Percentiles rank a stretch among this genome's conserved stretches.
Conservation (phyloP, 2,113 vertebrate species). For the Hiodon alosoides region DNA sequence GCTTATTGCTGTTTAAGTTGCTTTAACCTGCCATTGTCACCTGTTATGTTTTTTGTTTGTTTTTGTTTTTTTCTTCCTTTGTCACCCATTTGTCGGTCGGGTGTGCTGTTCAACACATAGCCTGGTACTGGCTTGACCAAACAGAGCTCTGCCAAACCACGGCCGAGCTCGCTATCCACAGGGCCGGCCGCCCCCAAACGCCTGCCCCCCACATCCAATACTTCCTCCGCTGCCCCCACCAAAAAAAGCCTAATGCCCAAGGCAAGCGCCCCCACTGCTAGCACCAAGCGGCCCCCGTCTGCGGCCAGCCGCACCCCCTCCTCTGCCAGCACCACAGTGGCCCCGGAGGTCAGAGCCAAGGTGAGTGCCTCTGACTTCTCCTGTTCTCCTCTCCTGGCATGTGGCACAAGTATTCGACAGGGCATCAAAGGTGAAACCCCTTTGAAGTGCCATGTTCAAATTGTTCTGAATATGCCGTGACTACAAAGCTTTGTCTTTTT, state of each 20-base stretch:
- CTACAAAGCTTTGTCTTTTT: too few species aligned
- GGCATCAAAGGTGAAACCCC: too few species aligned
- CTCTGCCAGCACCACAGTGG: conserved; percentile 37
- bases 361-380: conserved; percentile 56
- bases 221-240: conserved; percentile 48
- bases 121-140: conserved; percentile 64
- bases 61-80: conserved; percentile 26
- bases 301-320: conserved; percentile 30
- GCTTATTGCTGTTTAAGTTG: conserved; percentile 50
- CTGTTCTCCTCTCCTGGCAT: not conserved
- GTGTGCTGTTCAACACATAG: conserved; percentile 53
- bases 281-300: conserved; percentile 48
- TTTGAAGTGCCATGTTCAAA: too few species aligned
- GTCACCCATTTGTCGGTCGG: conserved; percentile 25
- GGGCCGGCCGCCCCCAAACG: conserved; percentile 67
- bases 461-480: too few species aligned
- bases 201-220: conserved; percentile 56
- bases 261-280: conserved; percentile 52
- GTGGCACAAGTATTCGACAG: too few species aligned
- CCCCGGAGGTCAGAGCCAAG: conserved; percentile 65
- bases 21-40: conserved; percentile 42
- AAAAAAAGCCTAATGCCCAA: conserved; percentile 77
- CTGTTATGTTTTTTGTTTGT: conserved; percentile 27
- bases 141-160: conserved; percentile 68
- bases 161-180: conserved; percentile 60